Evolutionary conservation across 2,797 vertebrate genomes (phyloP), one percentile per base, ranked within the genome.

Genomic region (Syngnathus rostellatus): DNA sequence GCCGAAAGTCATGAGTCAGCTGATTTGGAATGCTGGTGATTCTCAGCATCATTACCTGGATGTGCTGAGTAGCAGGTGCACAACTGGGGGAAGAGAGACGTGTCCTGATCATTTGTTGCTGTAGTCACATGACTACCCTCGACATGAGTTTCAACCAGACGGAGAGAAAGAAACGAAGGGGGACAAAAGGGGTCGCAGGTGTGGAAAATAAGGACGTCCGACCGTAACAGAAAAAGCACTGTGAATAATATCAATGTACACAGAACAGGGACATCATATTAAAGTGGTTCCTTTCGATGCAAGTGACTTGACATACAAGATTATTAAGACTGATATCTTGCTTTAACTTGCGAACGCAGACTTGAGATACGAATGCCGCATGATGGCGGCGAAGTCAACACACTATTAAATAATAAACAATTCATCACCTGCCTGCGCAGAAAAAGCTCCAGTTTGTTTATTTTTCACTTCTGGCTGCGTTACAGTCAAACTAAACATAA

Each of bases 21-120:
- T 74, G 81, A 61, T 68, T 73, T 64, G 65, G 60, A 65, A 75
- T 68, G 68, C 71, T 66, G 70, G 65, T 81, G 69, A 76, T 65
- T 79, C 64, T 79, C 71, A 73, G 25, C 69, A 73, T 81, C 72
- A 83, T 85, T 86, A 77, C 63, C 70, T 67, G 70, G 65, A 73
- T 46, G 59, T 63, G 69, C 71, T 72, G 74, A 83, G 79, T 59
- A 72, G 68, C 84, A 83, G 79, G 81, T 86, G 83, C 78, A 79
- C 64, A 38, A 50, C 63, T 71, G 71, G 67, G 39, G 2, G 40
- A 17, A 43, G 37, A 57, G 62, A 65, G 46, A 50, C 25, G 72
- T 64, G 59, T 66, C 72, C 63, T 73, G 78, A 83, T 82, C 79
- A 76, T 81, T 78, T 84, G 73, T 75, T 72, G 46, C 74, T 11